A percentile compares a stretch with the other conserved stretches of the same genome.
Evolutionary conservation across 2,113 vertebrate genomes (phyloP).

Genomic region (Thamnophis sirtalis): DNA sequence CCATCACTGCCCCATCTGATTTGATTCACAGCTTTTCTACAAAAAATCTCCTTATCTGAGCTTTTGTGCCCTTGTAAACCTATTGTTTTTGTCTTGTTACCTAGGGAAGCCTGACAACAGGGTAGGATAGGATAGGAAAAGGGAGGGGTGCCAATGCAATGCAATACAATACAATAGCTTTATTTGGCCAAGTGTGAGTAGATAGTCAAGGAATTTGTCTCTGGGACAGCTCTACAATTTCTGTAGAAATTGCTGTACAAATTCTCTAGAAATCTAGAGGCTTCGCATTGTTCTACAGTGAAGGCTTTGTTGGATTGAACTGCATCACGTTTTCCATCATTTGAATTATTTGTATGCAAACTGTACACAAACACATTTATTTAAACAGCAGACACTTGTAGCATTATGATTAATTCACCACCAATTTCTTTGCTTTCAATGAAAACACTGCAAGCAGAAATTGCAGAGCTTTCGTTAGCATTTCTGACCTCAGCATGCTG

Average conservation of each 20-base stretch:
- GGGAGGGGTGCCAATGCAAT: too few relatives aligned
- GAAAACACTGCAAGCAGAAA: not conserved
- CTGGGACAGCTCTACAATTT: not conserved
- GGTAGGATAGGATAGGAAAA: not conserved
- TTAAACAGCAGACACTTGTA: not conserved
- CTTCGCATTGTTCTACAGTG: not conserved
- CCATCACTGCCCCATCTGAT: not conserved
- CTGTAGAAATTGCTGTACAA: not conserved
- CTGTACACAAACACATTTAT: not conserved
- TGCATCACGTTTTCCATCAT: not conserved
- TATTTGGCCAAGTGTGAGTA: not conserved
- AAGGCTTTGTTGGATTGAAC: not conserved
- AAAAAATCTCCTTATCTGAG: not conserved
- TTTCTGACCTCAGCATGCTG: not conserved
- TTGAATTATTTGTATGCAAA: not conserved
- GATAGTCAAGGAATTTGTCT: not conserved
- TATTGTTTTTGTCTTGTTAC: not conserved
- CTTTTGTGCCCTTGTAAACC: not conserved
- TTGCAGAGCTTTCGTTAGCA: not conserved
- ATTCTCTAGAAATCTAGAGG: not conserved
- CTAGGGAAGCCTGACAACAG: not conserved
- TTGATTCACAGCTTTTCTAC: not conserved
- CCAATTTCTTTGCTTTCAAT: not conserved
- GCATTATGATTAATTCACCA: not conserved
- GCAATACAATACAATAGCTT: not conserved